Evolutionary conservation across 2,113 vertebrate genomes (phyloP).

Genomic region (Ranitomeya variabilis): DNA sequence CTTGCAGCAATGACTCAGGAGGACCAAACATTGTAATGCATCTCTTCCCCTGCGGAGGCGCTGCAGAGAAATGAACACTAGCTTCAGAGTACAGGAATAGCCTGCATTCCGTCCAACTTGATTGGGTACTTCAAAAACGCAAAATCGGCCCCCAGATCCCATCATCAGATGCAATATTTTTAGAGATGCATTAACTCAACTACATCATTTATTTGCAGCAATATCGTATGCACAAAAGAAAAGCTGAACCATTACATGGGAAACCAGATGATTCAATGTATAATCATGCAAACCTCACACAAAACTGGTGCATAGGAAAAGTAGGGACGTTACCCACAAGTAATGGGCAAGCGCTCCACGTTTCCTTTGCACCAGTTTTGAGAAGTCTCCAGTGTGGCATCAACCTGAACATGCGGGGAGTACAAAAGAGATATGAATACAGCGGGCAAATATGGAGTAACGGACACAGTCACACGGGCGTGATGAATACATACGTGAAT

Average conservation of each 20-base stretch:
- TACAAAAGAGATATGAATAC: neutral
- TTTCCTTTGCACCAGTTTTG: neutral
- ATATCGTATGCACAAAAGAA: too few relatives aligned
- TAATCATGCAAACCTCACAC: neutral
- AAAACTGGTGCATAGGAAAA: neutral
- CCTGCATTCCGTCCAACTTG: too few relatives aligned
- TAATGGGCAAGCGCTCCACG: too few relatives aligned
- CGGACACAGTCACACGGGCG: neutral
- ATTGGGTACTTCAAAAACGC: too few relatives aligned
- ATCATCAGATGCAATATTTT: too few relatives aligned
- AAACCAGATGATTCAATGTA: too few relatives aligned
- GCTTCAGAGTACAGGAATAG: neutral
- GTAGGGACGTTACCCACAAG: too few relatives aligned
- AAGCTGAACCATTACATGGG: too few relatives aligned
- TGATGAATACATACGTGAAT: neutral
- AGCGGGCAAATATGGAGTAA: neutral
- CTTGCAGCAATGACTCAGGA: neutral
- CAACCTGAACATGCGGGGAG: neutral
- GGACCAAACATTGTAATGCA: neutral
- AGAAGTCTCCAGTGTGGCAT: neutral
- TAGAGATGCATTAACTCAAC: too few relatives aligned
- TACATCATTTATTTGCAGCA: too few relatives aligned
- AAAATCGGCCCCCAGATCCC: too few relatives aligned
- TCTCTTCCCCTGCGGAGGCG: neutral
- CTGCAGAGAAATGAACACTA: neutral